These are phyloP conservation scores for Mergus octosetaceus DNA, from an alignment of 2,797 vertebrate species.

Conservation along the genomic window DNA sequence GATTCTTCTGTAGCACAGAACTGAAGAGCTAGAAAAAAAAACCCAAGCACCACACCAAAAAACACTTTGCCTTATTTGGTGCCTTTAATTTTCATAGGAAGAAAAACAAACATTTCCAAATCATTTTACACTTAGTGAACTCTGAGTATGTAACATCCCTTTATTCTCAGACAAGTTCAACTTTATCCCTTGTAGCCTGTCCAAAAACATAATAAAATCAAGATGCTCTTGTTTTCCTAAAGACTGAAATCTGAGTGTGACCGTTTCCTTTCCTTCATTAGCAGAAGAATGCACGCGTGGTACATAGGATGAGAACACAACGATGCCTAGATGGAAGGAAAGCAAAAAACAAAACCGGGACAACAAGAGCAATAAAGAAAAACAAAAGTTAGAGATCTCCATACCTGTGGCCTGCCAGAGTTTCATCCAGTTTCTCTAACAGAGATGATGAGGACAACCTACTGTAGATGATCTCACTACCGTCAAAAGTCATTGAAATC, in stretches of 20 bases:
- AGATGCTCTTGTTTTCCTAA: neutral
- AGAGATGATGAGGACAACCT: neutral
- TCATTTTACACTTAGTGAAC: neutral
- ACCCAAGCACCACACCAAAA: neutral
- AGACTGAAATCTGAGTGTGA: neutral
- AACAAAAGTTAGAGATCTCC: neutral
- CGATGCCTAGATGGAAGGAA: neutral
- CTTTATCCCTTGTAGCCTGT: neutral
- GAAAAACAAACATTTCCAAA: neutral
- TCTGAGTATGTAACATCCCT: neutral
- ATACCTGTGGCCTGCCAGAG: neutral
- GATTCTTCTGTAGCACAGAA: neutral
- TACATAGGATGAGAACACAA: neutral
- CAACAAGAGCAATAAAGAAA: neutral
- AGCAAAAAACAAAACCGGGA: neutral
- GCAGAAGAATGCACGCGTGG: neutral
- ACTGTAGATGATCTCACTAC: neutral
- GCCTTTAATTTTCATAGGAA: neutral
- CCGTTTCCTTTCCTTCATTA: neutral
- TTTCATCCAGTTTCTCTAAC: neutral
- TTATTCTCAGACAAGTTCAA: neutral
- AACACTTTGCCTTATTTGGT: neutral
- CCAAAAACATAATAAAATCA: conserved; percentile 30
- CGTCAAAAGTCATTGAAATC: neutral
- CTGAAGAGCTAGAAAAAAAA: neutral